Percentiles rank a stretch among this genome's conserved stretches.
Evolutionary conservation across 92 coral and sea anemone genomes (phyloP).

Genomic region (Muricea muricata): DNA sequence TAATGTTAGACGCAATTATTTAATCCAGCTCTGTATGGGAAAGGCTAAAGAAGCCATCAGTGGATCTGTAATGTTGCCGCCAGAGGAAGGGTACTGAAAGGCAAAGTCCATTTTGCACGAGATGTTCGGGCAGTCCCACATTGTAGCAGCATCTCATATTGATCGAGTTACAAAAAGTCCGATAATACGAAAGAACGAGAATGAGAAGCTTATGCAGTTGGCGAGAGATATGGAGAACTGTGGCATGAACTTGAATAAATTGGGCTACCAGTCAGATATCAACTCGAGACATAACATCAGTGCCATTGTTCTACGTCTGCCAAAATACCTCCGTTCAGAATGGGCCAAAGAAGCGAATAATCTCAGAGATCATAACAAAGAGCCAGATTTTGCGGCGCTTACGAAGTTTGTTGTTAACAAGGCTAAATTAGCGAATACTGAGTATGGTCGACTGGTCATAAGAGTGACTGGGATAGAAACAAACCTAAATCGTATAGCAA

Average conservation of each 20-base stretch:
- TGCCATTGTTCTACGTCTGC: not conserved
- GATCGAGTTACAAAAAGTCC: conserved; percentile 1
- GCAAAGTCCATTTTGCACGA: conserved; percentile 22
- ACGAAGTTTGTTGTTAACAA: not conserved
- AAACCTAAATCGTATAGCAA: not conserved
- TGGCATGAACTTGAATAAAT: not conserved
- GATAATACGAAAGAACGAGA: not conserved
- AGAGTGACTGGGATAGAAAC: not conserved
- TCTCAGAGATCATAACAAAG: too few species aligned
- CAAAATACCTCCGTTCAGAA: not conserved
- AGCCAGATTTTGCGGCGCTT: not conserved
- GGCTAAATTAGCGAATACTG: not conserved
- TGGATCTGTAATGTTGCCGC: conserved; percentile 22
- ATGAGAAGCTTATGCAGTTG: not conserved
- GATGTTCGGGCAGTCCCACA: conserved; percentile 20
- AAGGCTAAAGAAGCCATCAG: conserved; percentile 40
- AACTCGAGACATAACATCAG: not conserved
- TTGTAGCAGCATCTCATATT: conserved; percentile 11
- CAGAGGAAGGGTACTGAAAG: conserved; percentile 21
- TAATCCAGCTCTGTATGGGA: conserved; percentile 3
- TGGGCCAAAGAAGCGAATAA: too few species aligned
- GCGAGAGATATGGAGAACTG: not conserved
- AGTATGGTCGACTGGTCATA: not conserved
- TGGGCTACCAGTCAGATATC: not conserved
- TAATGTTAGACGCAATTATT: not conserved